Base-by-base conservation (phyloP, 2,888 invertebrate genomes). In the Saturnia pavonia region DNA sequence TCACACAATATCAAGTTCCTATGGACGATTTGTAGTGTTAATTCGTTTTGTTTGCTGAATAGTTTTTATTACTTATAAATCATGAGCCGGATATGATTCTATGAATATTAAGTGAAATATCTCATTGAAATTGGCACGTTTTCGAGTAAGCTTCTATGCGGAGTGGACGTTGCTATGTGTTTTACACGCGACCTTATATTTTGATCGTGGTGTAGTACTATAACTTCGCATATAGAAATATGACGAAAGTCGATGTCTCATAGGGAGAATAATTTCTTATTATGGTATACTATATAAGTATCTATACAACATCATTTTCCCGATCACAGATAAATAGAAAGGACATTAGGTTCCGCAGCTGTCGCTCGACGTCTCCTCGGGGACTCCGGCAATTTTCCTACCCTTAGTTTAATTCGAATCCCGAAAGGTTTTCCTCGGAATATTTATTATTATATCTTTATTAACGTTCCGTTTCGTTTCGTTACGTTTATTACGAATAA, bases 401-500 rank as follows among this genome's bases (percentile, higher is more conserved):
- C 94, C 94, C 94, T 91, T 86, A 90, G 85, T 90, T 91, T 91
- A 90, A 92, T 92, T 91, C 90, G 88, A 89, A 88, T 88, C 91
- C 92, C 89, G 85, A 89, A 92, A 91, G 92, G 91, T 90, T 90
- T 89, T 90, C 88, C 87, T 83, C 76, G 76, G 85, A 81, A 90
- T 93, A 93, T 94, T 94, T 94, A 94, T 92, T 92, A 92, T 91
- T 91, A 92, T 91, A 89, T 91, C 92, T 91, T 91, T 92, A 93
- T 92, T 92, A 92, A 91, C 91, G 87, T 85, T 79, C 82, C 82
- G 80, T 86, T 86, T 84, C 84, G 84, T 86, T 85, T 85, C 85
- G 85, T 86, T 82, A 83, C 83, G 84, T 90, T 88, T 90, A 87
- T 88, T 86, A 85, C 85, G 82, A 85, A 88, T 81, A 86, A 90